Conservation (phyloP, 2,113 vertebrate genomes). For the Oncorhynchus nerka region DNA sequence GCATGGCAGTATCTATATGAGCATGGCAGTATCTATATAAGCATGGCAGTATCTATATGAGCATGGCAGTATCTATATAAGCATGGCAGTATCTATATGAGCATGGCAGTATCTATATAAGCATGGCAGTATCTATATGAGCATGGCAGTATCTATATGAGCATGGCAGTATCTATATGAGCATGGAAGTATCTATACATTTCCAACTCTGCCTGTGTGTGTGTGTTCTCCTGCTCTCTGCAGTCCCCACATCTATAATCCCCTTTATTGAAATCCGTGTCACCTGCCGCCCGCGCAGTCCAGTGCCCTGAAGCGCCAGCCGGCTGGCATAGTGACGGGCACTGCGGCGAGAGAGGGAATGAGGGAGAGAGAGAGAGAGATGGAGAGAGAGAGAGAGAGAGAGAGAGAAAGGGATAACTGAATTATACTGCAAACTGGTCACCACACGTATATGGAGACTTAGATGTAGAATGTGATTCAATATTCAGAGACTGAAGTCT, state of each 20-base stretch:
- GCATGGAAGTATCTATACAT: not conserved
- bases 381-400: slow-evolving; percentile 54
- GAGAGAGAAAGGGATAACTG: slow-evolving; percentile 36
- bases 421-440: not conserved
- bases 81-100: not conserved
- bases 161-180: not conserved
- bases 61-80: too few relatives aligned
- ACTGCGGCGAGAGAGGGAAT: slow-evolving; percentile 54
- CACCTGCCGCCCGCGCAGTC: slow-evolving; percentile 76
- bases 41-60: too few relatives aligned
- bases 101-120: not conserved
- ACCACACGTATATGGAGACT: not conserved
- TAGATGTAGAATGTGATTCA: not conserved
- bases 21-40: not conserved
- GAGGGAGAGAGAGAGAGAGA: slow-evolving; percentile 27
- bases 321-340: slow-evolving; percentile 67
- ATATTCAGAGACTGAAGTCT: slow-evolving; percentile 10
- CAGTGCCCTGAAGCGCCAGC: slow-evolving; percentile 70
- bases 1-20: not conserved
- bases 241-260: slow-evolving; percentile 75
- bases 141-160: too few relatives aligned
- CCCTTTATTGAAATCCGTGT: slow-evolving; percentile 80
- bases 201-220: slow-evolving; percentile 29
- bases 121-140: too few relatives aligned
- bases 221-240: slow-evolving; percentile 60